phyloP scores from a whole-genome alignment of 2,797 vertebrate species.

The Schizopygopsis pylzovi region DNA sequence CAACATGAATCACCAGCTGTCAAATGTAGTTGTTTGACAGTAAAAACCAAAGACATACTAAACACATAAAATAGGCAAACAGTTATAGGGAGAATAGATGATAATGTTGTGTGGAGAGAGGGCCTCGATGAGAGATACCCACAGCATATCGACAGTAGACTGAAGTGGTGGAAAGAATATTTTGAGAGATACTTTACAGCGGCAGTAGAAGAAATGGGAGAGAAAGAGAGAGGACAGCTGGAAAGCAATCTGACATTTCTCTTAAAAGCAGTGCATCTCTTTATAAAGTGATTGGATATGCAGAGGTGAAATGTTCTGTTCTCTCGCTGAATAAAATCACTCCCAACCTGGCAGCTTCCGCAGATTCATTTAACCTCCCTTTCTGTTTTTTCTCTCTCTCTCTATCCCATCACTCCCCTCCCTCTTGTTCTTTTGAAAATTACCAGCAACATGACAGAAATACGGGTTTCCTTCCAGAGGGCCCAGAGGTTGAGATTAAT shows the following conservation, averaged over 20 bases:
- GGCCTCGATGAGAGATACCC: background rate
- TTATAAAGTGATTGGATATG: slow-evolving; percentile 52
- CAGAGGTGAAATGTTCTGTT: slow-evolving; percentile 55
- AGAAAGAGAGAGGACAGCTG: slow-evolving; percentile 17
- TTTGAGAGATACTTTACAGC: slow-evolving; percentile 22
- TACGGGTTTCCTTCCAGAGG: slow-evolving; percentile 27
- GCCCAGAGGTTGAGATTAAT: slow-evolving; percentile 5
- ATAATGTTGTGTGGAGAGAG: background rate
- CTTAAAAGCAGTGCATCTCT: slow-evolving; percentile 38
- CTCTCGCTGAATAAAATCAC: slow-evolving; percentile 52
- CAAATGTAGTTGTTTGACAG: background rate
- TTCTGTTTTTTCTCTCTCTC: slow-evolving; percentile 32
- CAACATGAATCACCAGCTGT: background rate
- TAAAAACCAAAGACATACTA: slow-evolving; percentile 20
- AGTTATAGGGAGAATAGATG: background rate
- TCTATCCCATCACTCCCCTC: slow-evolving; percentile 16
- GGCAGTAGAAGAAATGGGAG: background rate
- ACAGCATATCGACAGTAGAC: slow-evolving; percentile 3
- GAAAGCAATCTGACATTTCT: slow-evolving; percentile 43
- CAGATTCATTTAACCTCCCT: slow-evolving; percentile 46
- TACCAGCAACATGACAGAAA: slow-evolving; percentile 49
- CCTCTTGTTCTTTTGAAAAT: slow-evolving; percentile 35
- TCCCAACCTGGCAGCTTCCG: slow-evolving; percentile 54
- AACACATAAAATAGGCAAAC: background rate
- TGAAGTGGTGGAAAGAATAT: slow-evolving; percentile 16